Conservation (phyloP, 2,113 vertebrate species). For the Hystrix cristata region DNA sequence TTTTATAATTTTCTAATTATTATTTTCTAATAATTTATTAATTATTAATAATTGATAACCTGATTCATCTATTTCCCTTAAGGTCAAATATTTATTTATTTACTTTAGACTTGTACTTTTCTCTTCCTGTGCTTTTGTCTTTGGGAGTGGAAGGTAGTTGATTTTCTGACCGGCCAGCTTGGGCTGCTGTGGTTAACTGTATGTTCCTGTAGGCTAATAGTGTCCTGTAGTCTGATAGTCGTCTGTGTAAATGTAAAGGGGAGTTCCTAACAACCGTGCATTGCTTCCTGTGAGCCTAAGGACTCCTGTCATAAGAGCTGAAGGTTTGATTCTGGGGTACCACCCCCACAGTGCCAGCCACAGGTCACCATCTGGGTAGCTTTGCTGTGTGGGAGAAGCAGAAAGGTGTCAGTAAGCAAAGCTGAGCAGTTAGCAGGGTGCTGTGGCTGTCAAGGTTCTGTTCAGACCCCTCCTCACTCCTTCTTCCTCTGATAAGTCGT, state of each 20-base stretch:
- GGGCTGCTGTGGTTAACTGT: neutral
- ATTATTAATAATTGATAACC: neutral
- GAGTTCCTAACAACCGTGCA: neutral
- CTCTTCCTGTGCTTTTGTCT: neutral
- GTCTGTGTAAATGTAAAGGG: neutral
- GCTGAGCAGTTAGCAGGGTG: neutral
- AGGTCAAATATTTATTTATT: neutral
- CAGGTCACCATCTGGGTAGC: neutral
- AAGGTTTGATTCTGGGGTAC: neutral
- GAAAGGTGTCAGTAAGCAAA: neutral
- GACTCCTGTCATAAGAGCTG: rapidly evolving
- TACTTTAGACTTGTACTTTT: neutral
- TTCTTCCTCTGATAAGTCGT: neutral
- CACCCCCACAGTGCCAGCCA: neutral
- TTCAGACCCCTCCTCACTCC: rapidly evolving
- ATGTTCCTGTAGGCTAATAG: neutral
- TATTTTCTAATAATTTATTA: neutral
- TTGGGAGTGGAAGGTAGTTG: neutral
- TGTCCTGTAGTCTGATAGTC: neutral
- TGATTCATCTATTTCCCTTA: neutral
- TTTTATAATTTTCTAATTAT: neutral
- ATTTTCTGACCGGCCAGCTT: neutral
- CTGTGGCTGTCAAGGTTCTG: no score
- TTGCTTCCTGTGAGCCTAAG: neutral
- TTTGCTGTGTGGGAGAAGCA: neutral